Evolutionary conservation across 2,113 vertebrate genomes (phyloP).

Genomic region (Cnemophilus loriae): DNA sequence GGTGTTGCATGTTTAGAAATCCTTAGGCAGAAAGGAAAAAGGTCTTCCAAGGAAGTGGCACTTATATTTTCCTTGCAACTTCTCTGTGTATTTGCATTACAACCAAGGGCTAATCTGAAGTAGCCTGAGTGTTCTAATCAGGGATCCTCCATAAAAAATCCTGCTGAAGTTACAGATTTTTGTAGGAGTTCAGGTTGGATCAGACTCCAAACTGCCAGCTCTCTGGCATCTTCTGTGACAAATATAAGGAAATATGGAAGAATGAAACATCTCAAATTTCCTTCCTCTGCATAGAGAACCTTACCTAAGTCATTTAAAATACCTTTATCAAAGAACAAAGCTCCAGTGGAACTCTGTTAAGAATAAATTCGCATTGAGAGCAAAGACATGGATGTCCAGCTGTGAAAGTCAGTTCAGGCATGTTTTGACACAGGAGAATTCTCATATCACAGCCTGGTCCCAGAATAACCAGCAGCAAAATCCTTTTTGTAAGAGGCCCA

Average conservation of each 20-base stretch:
- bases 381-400: background rate
- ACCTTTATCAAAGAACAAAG: background rate
- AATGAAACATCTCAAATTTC: background rate
- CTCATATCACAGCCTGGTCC: background rate
- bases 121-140: background rate
- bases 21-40: background rate
- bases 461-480: background rate
- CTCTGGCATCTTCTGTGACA: background rate
- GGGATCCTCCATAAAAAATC: background rate
- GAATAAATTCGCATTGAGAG: background rate
- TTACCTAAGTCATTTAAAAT: background rate
- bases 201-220: background rate
- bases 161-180: background rate
- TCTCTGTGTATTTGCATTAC: background rate
- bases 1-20: background rate
- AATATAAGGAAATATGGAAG: background rate
- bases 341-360: background rate
- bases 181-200: background rate
- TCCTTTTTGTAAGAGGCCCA: background rate
- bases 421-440: background rate
- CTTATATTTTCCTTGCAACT: background rate
- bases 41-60: background rate
- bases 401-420: background rate
- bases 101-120: background rate
- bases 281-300: background rate